Base-by-base conservation (phyloP, 2,888 invertebrate species). In the Acanthacorydalis orientalis region DNA sequence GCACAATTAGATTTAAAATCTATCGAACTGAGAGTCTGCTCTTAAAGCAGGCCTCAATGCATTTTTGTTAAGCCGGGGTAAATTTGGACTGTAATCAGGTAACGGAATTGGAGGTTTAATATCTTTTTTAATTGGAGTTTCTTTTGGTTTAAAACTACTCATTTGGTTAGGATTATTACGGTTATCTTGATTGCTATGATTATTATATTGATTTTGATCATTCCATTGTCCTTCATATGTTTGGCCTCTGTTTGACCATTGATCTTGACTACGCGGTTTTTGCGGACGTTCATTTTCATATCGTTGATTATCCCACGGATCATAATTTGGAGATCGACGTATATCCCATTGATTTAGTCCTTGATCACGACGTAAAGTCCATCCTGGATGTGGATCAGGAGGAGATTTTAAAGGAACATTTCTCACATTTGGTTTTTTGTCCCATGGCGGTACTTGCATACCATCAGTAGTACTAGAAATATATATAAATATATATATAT, bases 71-170 rank as follows among this genome's bases (percentile, higher is more conserved):
- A 35, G 12, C n/a, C 45, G 35, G 7, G 45, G 45, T 10, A 47
- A 14, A n/a, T 42, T 15, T 10, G 47, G 47, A 10, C 38, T 33
- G 14, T 47, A 47, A 47, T 47, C 47, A 10, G 47, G 47, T 10
- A 38, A 35, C 14, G 47, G 47, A 42, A 47, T 23, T 23, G 23
- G 3, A 23, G 23, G 23, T 6, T 4, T 2, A 23, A 6, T 4
- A 23, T 23, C 23, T 4, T 6, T 23, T 23, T 23, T 23, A 23
- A 4, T 4, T 23, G 23, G 6, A 2, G 23, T 4, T 23, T 23
- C 23, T 23, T 23, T 23, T 23, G 23, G 23, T 23, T 23, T 23
- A 23, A 23, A 23, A 23, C 23, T 23, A 23, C 23, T 23, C 23
- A 23, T 23, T 23, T 23, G 23, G 6, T 23, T 23, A 4, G 23